Conservation (phyloP, 2,113 vertebrate genomes). For the Sceloporus tristichus region DNA sequence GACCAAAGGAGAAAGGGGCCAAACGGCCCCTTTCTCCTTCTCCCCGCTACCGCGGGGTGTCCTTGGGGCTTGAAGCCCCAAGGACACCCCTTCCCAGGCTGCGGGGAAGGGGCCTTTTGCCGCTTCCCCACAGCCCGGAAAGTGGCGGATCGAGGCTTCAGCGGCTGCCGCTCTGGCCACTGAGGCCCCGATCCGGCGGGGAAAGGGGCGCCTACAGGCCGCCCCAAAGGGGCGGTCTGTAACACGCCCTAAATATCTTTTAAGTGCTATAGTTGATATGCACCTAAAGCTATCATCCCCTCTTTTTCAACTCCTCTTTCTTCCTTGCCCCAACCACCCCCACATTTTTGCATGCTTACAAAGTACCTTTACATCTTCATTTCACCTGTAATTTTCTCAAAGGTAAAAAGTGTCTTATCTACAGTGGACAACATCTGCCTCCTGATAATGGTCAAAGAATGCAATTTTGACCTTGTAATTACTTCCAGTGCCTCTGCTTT, state of each 20-base stretch:
- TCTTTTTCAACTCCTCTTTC: constrained; percentile 50
- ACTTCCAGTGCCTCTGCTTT: constrained; percentile 53
- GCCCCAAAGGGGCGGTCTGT: no score
- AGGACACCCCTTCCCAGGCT: no score
- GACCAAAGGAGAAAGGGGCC: no score
- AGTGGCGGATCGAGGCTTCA: no score
- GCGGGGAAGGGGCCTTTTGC: no score
- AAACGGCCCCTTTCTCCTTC: no score
- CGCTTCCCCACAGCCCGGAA: no score
- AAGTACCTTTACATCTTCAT: constrained; percentile 63
- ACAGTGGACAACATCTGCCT: constrained; percentile 38
- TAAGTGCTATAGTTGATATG: constrained; percentile 55
- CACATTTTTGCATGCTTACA: not conserved
- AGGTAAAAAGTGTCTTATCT: constrained; percentile 49
- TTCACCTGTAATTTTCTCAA: constrained; percentile 46
- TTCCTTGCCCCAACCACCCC: not conserved
- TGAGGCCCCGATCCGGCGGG: no score
- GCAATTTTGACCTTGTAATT: constrained; percentile 66
- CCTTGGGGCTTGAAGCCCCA: no score
- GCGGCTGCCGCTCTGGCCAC: no score
- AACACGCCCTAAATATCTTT: constrained; percentile 29
- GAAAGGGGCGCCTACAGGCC: no score
- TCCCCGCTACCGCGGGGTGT: no score
- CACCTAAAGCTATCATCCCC: constrained; percentile 41
- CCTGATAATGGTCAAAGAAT: constrained; percentile 59